Conservation (phyloP, 2,113 vertebrate genomes). For the Melanocharis versteri region DNA sequence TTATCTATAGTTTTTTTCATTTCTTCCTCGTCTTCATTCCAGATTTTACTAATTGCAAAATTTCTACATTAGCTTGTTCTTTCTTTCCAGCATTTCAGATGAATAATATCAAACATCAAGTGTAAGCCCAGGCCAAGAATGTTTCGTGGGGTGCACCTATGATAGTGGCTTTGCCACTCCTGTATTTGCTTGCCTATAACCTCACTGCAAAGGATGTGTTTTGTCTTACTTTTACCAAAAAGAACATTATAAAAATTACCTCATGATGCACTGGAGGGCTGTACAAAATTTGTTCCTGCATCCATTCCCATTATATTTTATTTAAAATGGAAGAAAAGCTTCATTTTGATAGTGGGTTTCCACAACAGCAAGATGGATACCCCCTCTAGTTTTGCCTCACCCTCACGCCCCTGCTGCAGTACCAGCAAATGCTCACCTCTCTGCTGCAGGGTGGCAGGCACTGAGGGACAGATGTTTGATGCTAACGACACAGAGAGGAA, state of each 20-base stretch:
- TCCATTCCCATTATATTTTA: neutral
- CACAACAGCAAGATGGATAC: neutral
- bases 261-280: accelerated
- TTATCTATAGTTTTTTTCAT: neutral
- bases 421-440: neutral
- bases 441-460: neutral
- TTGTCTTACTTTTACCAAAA: neutral
- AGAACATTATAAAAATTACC: neutral
- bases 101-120: neutral
- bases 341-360: neutral
- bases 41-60: neutral
- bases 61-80: neutral
- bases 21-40: neutral
- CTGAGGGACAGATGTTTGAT: neutral
- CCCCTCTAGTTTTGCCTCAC: neutral
- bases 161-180: neutral
- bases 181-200: neutral
- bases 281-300: neutral
- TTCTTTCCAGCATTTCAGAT: conserved; percentile 1
- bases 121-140: neutral
- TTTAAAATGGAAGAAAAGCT: neutral
- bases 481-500: neutral
- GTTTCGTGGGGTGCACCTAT: neutral
- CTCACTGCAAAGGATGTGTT: neutral
- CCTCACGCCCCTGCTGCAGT: neutral